Evolutionary conservation across 2,113 vertebrate genomes (phyloP).

Genomic region (Elephas maximus): DNA sequence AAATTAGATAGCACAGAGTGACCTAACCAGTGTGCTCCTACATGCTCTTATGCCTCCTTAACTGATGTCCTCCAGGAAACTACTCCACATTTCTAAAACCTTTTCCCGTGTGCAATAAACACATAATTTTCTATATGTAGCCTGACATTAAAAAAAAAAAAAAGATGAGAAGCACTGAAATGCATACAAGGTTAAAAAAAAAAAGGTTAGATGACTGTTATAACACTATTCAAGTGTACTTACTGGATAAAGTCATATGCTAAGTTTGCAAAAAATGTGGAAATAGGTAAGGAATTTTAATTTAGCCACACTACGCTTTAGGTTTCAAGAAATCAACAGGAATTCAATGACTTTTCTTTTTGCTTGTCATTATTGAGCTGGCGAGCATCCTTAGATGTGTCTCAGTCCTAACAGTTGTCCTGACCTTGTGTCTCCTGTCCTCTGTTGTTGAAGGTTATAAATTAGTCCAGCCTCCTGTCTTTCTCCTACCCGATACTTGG

Average conservation of each 20-base stretch:
- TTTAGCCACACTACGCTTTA: background rate
- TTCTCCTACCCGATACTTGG: background rate
- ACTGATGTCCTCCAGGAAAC: background rate
- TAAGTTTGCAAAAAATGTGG: background rate
- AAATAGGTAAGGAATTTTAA: background rate
- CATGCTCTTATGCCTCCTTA: accelerated
- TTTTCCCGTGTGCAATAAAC: background rate
- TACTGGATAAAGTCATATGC: background rate
- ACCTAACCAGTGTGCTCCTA: accelerated
- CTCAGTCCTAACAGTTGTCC: no score
- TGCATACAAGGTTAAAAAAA: accelerated
- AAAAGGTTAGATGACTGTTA: no score
- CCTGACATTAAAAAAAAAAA: background rate
- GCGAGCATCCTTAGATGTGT: background rate
- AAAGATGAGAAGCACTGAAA: no score
- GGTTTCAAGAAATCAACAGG: background rate
- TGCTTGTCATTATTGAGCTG: background rate
- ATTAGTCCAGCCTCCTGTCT: background rate
- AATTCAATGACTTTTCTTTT: background rate
- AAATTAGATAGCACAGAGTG: background rate
- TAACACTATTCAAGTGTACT: no score
- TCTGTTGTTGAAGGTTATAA: background rate
- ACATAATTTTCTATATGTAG: background rate
- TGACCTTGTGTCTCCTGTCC: no score
- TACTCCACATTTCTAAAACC: accelerated